Base-by-base conservation (phyloP, 2,888 invertebrate species). In the Halictus ligatus region DNA sequence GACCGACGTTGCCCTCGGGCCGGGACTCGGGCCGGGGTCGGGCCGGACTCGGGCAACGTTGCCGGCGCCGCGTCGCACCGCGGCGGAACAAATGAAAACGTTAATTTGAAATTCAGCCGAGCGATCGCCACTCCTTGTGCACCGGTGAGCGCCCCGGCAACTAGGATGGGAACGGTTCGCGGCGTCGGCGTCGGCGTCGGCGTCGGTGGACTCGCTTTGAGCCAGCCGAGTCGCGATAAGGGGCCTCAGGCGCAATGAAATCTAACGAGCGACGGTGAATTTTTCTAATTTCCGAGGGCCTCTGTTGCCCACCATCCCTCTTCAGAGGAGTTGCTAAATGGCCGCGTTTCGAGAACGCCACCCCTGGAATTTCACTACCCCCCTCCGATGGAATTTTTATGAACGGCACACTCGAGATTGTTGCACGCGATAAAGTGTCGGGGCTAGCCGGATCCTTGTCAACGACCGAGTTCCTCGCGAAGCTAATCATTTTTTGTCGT, bases 71-170 rank as follows among this genome's bases (percentile, higher is more conserved):
- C 72, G 25, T 48, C 29, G 50, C n/a, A 18, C 15, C 69, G 40
- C 80, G 50, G 35, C 50, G 67, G 69, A 72, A 75, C 75, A 78
- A 84, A 88, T 83, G 81, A 83, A 88, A 86, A 83, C 75, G 81
- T 88, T 85, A 86, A 89, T 89, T 83, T 83, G 50, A 80, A 83
- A 85, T 88, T 87, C 83, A 60, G 18, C 75, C 69, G 35, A 73
- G 73, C 73, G 78, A 79, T 73, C 77, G 54, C 40, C 69, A 54
- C 69, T 69, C 15, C 50, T 18, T 48, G 50, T 35, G 48, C 67
- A 69, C 67, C 35, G 77, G 15, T 48, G 46, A 10, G 35, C 75
- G 18, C 46, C 29, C 40, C 29, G 13, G 15, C 35, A 25, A 64
- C 64, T 29, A 29, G 29, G 76, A 35, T 67, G 43, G 2, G 46